Evolutionary conservation across 2,113 vertebrate genomes (phyloP), one percentile per base, ranked within the genome.

Genomic region (Vireo altiloquus): DNA sequence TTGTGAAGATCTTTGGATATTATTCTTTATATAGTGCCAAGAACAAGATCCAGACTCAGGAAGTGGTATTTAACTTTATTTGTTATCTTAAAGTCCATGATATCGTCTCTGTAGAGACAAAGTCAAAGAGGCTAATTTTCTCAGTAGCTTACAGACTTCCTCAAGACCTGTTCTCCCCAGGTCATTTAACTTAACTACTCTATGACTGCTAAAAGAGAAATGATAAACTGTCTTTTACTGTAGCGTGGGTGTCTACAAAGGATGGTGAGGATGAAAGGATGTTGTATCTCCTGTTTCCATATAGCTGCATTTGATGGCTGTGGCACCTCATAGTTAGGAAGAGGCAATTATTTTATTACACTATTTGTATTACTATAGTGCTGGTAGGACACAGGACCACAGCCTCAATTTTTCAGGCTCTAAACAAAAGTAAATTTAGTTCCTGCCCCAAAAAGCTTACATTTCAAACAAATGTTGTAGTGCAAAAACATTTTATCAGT

Each of bases 11-110:
- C 52, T 93, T 68, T 94, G 80, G 69, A 78, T 96, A 68, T 96
- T 95, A 71, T 89, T 95, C 76, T 94, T 95, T 81, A 24, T 71
- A 28, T 53, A 83, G 64, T 90, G 94, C 94, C 95, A 96, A 94
- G 90, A 95, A 90, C 76, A 93, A 95, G 86, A 93, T 81, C 72
- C 86, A 96, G 82, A 84, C 60, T 84, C 65, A n/a, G 94, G 90
- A 95, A 95, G 70, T 54, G n/a, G 56, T 88, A 57, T 93, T 95
- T 91, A 82, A 74, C 79, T 94, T 91, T 76, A 82, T 91, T 94
- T 96, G 47, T 93, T 96, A 60, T 96, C 68, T 56, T 87, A 35
- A 84, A 92, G 78, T 77, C 71, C 59, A 16, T 65, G 54, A 75
- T 90, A 75, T 89, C 74, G 80, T 80, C 71, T 95, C 42, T 60